Evolutionary conservation across 1,140 invertebrate species (phyloP).

Genomic region (Samia ricini): DNA sequence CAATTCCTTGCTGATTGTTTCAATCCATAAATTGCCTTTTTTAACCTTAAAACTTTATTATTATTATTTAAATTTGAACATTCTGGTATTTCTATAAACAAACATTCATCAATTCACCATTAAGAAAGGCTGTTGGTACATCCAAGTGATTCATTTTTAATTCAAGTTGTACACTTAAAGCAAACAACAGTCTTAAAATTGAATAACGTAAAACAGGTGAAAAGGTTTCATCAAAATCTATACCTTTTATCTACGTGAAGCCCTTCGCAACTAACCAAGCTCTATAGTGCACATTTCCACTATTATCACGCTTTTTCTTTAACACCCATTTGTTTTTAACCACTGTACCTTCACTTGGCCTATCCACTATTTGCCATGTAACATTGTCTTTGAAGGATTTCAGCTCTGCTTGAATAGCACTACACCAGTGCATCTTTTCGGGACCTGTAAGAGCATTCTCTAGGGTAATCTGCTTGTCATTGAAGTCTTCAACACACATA

Average conservation of each 20-base stretch:
- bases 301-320: conserved; percentile 8
- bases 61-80: no score
- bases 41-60: no score
- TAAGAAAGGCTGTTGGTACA: not conserved
- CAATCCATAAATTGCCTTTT: no score
- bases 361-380: conserved; percentile 26
- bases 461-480: no score
- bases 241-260: not conserved
- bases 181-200: conserved; percentile 1
- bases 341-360: conserved; percentile 13
- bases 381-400: conserved; percentile 29
- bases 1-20: no score
- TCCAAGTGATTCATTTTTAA: not conserved
- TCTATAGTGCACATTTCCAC: not conserved
- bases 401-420: conserved; percentile 25
- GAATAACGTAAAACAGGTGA: not conserved
- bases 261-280: conserved; percentile 2
- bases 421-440: conserved; percentile 22
- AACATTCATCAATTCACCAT: not conserved
- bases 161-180: not conserved
- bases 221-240: not conserved
- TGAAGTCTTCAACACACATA: no score
- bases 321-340: conserved; percentile 36
- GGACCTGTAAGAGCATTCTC: conserved; percentile 12
- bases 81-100: not conserved